Conservation (phyloP, 2,113 vertebrate genomes). For the Elaphurus davidianus region DNA sequence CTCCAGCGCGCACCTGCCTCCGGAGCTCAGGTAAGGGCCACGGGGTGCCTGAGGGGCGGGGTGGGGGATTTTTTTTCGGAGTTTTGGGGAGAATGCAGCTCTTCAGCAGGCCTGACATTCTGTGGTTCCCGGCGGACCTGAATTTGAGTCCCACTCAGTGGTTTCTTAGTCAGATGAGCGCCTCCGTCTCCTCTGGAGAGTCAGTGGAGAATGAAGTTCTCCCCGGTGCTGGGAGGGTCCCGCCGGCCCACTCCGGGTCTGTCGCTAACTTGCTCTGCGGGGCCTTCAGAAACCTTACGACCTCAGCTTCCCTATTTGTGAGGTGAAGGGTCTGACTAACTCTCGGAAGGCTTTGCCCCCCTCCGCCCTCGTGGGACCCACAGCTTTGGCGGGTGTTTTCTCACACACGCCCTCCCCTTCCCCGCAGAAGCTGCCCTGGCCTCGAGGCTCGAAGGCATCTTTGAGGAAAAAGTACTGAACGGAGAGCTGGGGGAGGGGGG, state of each 20-base stretch:
- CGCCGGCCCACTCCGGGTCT: background rate
- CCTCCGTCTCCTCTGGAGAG: background rate
- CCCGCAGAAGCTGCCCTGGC: background rate
- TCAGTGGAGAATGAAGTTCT: background rate
- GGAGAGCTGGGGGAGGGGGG: background rate
- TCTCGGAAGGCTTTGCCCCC: background rate
- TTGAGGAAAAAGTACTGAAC: background rate
- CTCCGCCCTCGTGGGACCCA: too few species aligned
- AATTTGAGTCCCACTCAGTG: background rate
- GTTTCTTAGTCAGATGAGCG: background rate
- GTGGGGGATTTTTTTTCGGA: background rate
- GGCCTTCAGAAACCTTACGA: background rate
- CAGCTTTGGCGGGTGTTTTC: background rate
- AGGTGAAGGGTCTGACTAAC: background rate
- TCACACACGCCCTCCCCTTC: background rate
- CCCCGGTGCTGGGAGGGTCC: background rate
- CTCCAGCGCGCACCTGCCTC: background rate
- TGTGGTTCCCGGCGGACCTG: background rate
- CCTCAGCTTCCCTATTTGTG: background rate
- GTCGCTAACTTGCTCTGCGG: background rate
- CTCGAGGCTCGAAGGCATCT: background rate
- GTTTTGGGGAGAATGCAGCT: background rate
- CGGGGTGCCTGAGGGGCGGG: background rate
- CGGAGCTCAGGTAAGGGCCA: conserved; percentile 51
- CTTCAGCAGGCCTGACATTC: background rate